These are phyloP conservation scores for Cercocebus atys DNA, from an alignment of 2,113 vertebrate genomes.

Conservation along the genomic window DNA sequence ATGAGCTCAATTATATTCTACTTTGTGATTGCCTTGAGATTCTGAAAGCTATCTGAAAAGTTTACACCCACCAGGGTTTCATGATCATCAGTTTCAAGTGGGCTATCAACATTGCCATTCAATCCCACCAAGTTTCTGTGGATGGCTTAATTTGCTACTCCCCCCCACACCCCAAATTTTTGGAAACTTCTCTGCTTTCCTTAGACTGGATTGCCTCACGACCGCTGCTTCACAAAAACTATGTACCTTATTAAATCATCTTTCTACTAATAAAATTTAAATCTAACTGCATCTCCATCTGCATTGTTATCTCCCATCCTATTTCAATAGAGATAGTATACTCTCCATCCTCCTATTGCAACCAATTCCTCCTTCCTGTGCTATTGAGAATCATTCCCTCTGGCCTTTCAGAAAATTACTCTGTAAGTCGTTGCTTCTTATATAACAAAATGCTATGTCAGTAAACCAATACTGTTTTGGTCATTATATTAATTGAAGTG, in stretches of 20 bases:
- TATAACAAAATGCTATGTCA: background rate
- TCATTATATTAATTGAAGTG: background rate
- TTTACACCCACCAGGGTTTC: too few relatives aligned
- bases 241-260: background rate
- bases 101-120: background rate
- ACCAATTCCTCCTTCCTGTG: background rate
- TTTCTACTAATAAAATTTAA: background rate
- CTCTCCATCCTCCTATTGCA: background rate
- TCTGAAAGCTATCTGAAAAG: background rate
- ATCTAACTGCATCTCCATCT: background rate
- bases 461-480: background rate
- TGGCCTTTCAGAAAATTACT: background rate
- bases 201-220: background rate
- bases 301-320: background rate
- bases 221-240: background rate
- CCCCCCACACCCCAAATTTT: rapidly evolving
- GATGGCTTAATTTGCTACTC: background rate
- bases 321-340: background rate
- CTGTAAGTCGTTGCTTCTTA: background rate
- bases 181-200: background rate
- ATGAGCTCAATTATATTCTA: background rate
- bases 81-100: background rate
- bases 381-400: background rate
- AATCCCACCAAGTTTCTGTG: background rate
- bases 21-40: background rate